These are phyloP conservation scores for Furcifer pardalis DNA, from an alignment of 2,797 vertebrate species.

Conservation along the genomic window DNA sequence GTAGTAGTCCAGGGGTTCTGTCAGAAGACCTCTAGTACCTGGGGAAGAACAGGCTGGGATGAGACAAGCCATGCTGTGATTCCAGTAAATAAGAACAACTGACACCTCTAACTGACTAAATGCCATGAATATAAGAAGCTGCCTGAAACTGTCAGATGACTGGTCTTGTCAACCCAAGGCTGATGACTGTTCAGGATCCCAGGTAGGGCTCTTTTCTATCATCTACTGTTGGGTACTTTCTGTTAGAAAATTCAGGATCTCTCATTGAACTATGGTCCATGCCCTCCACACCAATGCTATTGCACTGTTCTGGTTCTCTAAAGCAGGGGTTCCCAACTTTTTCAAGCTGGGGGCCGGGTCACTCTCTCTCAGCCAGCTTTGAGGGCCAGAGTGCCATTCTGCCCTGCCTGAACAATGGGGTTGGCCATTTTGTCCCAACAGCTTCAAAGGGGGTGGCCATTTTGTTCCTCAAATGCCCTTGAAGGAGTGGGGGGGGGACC, in stretches of 20 bases:
- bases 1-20: not conserved
- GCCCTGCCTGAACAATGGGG: no score
- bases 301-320: not conserved
- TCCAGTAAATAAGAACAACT: conserved; percentile 2
- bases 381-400: no score
- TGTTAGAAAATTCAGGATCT: not conserved
- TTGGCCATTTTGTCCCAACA: no score
- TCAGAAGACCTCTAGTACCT: not conserved
- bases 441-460: no score
- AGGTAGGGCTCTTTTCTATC: not conserved
- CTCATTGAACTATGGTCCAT: not conserved
- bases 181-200: not conserved
- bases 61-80: not conserved
- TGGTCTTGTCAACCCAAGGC: not conserved
- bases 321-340: not conserved
- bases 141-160: not conserved
- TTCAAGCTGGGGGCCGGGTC: no score
- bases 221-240: not conserved
- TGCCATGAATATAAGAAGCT: not conserved
- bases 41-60: not conserved
- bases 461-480: no score
- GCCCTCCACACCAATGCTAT: not conserved
- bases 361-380: no score
- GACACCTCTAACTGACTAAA: not conserved
- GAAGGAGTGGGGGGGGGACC: no score